Conservation (phyloP, 2,888 invertebrate species). For the Alitta virens region DNA sequence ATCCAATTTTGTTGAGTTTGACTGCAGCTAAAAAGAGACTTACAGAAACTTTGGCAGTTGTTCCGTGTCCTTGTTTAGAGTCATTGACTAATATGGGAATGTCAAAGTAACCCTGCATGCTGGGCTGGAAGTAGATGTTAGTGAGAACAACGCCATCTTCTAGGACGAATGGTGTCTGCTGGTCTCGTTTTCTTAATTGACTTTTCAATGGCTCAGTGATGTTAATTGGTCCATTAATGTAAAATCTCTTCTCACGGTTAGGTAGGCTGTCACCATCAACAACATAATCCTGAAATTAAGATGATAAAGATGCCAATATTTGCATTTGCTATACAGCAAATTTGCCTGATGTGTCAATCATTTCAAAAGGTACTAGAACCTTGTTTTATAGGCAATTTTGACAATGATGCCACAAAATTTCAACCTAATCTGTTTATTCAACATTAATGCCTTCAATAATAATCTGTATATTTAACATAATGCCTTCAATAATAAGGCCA, state of each 20-base stretch:
- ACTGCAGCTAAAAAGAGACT: no score
- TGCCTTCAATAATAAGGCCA: no score
- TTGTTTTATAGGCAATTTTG: no score
- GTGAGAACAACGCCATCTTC: conserved; percentile 65
- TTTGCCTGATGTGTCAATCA: no score
- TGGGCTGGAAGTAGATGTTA: conserved; percentile 92
- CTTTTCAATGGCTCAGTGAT: conserved; percentile 28
- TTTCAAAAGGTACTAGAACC: no score
- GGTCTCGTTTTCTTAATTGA: conserved; percentile 14
- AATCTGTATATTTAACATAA: no score
- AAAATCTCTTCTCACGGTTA: conserved; percentile 33
- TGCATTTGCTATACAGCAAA: no score
- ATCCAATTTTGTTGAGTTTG: no score
- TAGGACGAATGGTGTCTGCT: conserved; percentile 38
- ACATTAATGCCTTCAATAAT: no score
- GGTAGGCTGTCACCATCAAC: conserved; percentile 79
- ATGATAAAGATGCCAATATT: no score
- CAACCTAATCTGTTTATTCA: no score
- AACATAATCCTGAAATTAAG: conserved; percentile 56
- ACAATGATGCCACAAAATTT: no score
- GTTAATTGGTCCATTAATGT: conserved; percentile 27
- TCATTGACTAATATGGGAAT: conserved; percentile 86
- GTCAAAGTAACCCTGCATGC: conserved; percentile 96
- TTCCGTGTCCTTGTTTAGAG: conserved; percentile 77
- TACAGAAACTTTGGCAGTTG: conserved; percentile 77